These are phyloP conservation scores for Acrocephalus arundinaceus DNA, from an alignment of 2,113 vertebrate species.

Conservation along the genomic window DNA sequence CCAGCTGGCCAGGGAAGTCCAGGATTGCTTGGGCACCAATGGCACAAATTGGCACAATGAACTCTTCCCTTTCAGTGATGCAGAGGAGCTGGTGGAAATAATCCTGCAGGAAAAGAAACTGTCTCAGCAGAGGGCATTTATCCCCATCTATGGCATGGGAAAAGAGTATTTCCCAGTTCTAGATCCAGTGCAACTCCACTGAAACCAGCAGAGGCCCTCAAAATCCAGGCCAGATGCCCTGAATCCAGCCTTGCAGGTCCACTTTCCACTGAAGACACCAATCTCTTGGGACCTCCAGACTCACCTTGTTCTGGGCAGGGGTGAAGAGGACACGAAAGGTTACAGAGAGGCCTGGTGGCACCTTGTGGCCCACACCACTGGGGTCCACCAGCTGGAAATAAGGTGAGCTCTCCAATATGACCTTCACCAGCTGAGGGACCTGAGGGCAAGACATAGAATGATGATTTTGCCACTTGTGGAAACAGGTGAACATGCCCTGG, in stretches of 20 bases:
- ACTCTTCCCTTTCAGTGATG: conserved; percentile 83
- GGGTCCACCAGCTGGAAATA: not conserved
- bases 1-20: conserved; percentile 82
- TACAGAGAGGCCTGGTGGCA: conserved; percentile 81
- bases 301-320: conserved; percentile 87
- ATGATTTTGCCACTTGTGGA: not conserved
- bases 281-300: not conserved
- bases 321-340: conserved; percentile 81
- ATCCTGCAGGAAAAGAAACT: conserved; percentile 73
- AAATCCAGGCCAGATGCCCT: not conserved
- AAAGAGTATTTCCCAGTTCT: not conserved
- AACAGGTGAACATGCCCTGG: not conserved
- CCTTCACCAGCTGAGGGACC: not conserved
- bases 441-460: not conserved
- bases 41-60: conserved; percentile 79
- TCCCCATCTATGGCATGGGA: not conserved
- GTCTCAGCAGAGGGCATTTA: not conserved
- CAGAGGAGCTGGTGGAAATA: conserved; percentile 81
- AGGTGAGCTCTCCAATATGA: not conserved
- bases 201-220: not conserved
- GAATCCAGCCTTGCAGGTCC: not conserved
- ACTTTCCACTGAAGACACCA: not conserved
- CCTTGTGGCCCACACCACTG: not conserved
- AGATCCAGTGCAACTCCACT: not conserved
- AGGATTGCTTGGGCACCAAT: conserved; percentile 82